phyloP scores from a whole-genome alignment of 2,113 vertebrate species.

The Antigone vipio region DNA sequence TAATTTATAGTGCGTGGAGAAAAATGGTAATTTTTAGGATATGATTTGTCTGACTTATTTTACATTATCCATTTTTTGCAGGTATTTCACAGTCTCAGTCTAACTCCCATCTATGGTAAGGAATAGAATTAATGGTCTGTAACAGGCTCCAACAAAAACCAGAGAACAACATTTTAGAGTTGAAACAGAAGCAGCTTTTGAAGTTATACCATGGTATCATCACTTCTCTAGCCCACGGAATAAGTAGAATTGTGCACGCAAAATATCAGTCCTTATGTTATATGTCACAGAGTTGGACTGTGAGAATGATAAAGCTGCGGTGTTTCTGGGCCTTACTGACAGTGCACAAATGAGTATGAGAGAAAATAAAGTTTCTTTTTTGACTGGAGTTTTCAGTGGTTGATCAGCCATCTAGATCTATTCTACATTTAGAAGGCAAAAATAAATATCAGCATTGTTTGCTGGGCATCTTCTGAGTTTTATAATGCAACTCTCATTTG shows the following conservation, averaged over 20 bases:
- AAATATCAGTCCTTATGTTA: not conserved
- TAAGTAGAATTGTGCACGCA: not conserved
- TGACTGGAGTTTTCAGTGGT: not conserved
- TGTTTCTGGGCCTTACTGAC: not conserved
- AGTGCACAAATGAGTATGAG: not conserved
- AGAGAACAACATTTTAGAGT: not conserved
- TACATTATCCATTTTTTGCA: not conserved
- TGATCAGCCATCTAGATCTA: not conserved
- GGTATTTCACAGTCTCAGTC: not conserved
- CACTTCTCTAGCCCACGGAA: not conserved
- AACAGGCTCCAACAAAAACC: not conserved
- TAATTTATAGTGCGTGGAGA: not conserved
- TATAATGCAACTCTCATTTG: not conserved
- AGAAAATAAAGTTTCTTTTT: not conserved
- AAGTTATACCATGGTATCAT: not conserved
- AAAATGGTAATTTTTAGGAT: not conserved
- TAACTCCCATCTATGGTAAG: not conserved
- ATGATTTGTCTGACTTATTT: not conserved
- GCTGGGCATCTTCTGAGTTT: not conserved
- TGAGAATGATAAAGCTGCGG: not conserved
- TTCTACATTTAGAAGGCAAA: not conserved
- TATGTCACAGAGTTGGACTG: not conserved
- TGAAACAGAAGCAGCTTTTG: not conserved
- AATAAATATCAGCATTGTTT: not conserved
- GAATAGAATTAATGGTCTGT: not conserved